These are phyloP conservation scores for Sebastes iracundus DNA, from an alignment of 2,797 vertebrate genomes.

Conservation along the genomic window DNA sequence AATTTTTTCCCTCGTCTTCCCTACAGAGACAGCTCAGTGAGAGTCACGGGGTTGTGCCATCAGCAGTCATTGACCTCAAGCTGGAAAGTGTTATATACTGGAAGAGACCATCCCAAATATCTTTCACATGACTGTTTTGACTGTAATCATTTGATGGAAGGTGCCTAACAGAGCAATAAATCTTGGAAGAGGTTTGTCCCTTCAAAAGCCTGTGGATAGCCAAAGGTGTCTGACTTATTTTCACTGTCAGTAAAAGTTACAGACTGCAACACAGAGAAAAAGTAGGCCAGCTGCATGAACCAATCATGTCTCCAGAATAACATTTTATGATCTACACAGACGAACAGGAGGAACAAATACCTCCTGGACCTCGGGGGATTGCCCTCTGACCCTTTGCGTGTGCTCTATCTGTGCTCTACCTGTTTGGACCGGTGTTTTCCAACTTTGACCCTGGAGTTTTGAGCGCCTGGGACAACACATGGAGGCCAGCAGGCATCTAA, in stretches of 20 bases:
- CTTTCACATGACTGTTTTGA: constrained; percentile 22
- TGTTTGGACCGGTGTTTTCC: constrained; percentile 64
- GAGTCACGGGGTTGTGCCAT: constrained; percentile 1
- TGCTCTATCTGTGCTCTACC: constrained; percentile 61
- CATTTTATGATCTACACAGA: constrained; percentile 59
- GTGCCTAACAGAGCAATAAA: constrained; percentile 1
- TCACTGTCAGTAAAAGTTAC: constrained; percentile 25
- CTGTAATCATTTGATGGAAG: constrained; percentile 1
- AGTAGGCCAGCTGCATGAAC: constrained; percentile 19
- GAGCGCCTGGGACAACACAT: constrained; percentile 56
- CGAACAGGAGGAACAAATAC: constrained; percentile 58
- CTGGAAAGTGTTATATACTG: background rate
- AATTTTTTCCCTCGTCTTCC: background rate
- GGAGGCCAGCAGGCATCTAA: constrained; percentile 68
- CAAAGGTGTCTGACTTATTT: constrained; percentile 16
- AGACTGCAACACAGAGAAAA: constrained; percentile 1
- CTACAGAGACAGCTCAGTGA: background rate
- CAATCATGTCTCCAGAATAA: constrained; percentile 27
- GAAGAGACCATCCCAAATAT: constrained; percentile 3
- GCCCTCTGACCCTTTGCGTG: constrained; percentile 70
- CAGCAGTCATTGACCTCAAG: background rate
- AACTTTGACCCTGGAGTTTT: constrained; percentile 60
- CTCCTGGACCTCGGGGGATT: constrained; percentile 40
- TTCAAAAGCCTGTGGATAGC: background rate
- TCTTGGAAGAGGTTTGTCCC: background rate